Base-by-base conservation (phyloP, 2,113 vertebrate species). In the Opisthocomus hoazin region DNA sequence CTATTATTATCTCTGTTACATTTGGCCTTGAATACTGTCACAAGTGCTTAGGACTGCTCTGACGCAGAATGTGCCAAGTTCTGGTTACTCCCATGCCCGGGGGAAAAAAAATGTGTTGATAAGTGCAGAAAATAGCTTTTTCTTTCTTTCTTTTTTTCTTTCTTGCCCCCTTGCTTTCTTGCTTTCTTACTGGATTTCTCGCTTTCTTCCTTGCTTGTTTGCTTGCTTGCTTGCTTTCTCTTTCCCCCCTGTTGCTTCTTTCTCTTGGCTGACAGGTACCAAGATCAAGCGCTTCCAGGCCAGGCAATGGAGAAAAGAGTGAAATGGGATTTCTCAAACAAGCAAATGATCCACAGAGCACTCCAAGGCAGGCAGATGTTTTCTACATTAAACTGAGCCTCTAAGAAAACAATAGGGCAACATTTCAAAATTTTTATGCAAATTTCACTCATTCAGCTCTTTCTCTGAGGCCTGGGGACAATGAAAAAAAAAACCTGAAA, bases 371-470 rank as follows among this genome's bases (percentile, higher is more conserved):
- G 36, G 14, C 88, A 96, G 94, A 94, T 97, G 93, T 90, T 95
- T 88, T 90, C 39, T 53, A 43, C 68, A 75, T 94, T 92, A 92
- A 88, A 84, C 36, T n/a, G 64, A 93, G 79, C 36, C 60, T 96
- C 64, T 95, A 90, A 92, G 85, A 95, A 96, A 96, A 90, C 79
- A 96, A 75, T 30, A 80, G 37, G 75, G 75, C 70, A 93, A 80
- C 54, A 86, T 84, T 90, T 90, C 69, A 90, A 90, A 90, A 95
- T 90, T 92, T 64, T 90, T 68, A 80, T 56, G 90, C 71, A 92
- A 94, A 92, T 96, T 80, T 94, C 36, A 66, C 37, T 81, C 75
- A 64, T 86, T 95, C 88, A 92, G 56, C 68, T 84, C 53, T 66
- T 95, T 75, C 76, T 94, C 37, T 75, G 73, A 94, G 56, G 41